Evolutionary conservation across 1,140 invertebrate genomes (phyloP), one percentile per base, ranked within the genome.

Genomic region (Brachionus paranguensis): DNA sequence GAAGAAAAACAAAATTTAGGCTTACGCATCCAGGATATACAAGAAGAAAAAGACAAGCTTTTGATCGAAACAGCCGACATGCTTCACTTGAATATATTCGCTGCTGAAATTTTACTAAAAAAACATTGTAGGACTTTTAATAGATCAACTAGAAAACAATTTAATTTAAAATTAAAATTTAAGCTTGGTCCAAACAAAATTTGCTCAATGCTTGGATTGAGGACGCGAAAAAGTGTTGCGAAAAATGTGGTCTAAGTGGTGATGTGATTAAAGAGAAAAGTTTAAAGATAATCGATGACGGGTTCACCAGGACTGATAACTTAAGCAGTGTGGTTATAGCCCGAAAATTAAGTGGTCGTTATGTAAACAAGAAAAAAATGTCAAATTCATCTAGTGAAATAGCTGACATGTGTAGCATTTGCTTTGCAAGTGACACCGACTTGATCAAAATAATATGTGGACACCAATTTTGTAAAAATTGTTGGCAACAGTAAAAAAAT

Each of bases 11-110:
- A 85, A n/a, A 83, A 93, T 87, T 91, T 90, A 86, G 93, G 93
- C 0, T 87, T 93, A 53, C 87, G 92, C 37, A 91, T 92, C 70
- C 92, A 93, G 87, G 93, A 94, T 87, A 88, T 94, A n/a, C 93
- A 93, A 86, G 93, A 93, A 88, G 92, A 93, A 33, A 93, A 93
- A 87, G 93, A 93, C 87, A 92, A 93, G 85, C 88, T 94, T 55
- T 87, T 93, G 12, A 93, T 93, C 20, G 93, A 93, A 88, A 93
- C 93, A 12, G 92, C 93, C 24, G 93, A 93, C 88, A 93, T 93
- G 93, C 89, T 94, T 11, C 92, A 93, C 86, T 91, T 93, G 47
- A 92, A 92, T 2, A 88, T 93, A 12, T 93, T 93, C 87, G 93
- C 93, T 65, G 93, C 93, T 14, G 93, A 94, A 88, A 93, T 92